Base-by-base conservation (phyloP, 2,113 vertebrate genomes). In the Istiophorus platypterus region DNA sequence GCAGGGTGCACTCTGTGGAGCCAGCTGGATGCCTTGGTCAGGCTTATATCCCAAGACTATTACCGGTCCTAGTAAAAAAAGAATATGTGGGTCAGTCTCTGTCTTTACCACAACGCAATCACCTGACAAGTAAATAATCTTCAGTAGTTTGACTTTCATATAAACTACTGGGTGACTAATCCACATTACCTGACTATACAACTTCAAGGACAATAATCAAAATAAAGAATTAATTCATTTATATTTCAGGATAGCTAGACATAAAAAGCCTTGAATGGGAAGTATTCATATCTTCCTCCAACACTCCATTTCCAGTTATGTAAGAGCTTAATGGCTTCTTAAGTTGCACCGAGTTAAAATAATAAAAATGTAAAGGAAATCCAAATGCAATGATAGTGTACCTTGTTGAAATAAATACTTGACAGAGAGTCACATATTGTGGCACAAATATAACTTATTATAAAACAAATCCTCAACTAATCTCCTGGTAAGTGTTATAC, bases 1-100 rank as follows among this genome's bases (percentile, higher is more conserved):
- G 72, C 4, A 45, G 62, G 45, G 31, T 65, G 71, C 24, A 66
- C 64, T 34, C 63, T 41, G 67, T 41, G 71, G 64, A 78, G 68
- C 64, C 84, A 79, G 74, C 82, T 77, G 77, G 69, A 78, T 49
- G 76, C 37, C 63, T 79, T 20, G 26, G 49, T 65, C 37, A n/a
- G 45, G 57, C 63, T 71, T 34, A 70, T 13, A 66, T 78, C 29
- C 57, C 68, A 71, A 57, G 71, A 56, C 64, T 41, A 51, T n/a
- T n/a, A n/a, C n/a, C n/a, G n/a, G n/a, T n/a, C n/a, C n/a, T n/a
- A 84, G 67, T 64, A 78, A 77, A 66, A 81, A 52, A 87, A 85
- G 77, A 70, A 65, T 65, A 65, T 26, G 45, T 75, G 34, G 31
- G 75, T 61, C 31, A 37, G 34, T 39, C 27, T 54, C 69, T 24